Percentiles rank a stretch among this genome's conserved stretches.
Conservation (phyloP, 2,797 vertebrate genomes). For the Helicolenus hilgendorfi region DNA sequence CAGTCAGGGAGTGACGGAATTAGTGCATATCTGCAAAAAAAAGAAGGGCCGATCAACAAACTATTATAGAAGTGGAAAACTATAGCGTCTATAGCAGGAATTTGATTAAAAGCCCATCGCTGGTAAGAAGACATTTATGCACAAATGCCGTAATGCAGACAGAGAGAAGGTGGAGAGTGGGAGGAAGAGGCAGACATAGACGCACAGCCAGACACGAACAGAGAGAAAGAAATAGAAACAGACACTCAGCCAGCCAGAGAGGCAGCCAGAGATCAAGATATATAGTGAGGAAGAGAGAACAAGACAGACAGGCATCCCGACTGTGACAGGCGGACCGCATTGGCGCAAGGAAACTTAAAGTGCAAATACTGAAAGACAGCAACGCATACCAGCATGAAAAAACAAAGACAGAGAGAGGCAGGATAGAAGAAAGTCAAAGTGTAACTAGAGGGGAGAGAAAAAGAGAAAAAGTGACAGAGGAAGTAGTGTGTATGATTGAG, state of each 20-base stretch:
- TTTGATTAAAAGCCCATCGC: neutral
- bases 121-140: conserved; percentile 23
- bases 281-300: conserved; percentile 34
- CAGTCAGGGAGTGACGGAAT: conserved; percentile 38
- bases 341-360: conserved; percentile 49
- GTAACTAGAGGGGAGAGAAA: conserved; percentile 53
- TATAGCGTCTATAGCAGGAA: neutral
- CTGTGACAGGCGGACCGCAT: conserved; percentile 53
- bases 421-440: conserved; percentile 54
- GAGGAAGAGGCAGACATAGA: conserved; percentile 51
- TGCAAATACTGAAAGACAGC: conserved; percentile 64
- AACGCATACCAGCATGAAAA: conserved; percentile 36
- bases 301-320: conserved; percentile 64
- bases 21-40: conserved; percentile 14
- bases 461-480: conserved; percentile 53
- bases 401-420: conserved; percentile 14
- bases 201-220: conserved; percentile 29
- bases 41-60: conserved; percentile 9
- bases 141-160: conserved; percentile 41
- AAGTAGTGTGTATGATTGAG: conserved; percentile 39
- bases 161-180: conserved; percentile 39
- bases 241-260: conserved; percentile 46
- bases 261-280: conserved; percentile 53
- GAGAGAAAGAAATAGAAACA: conserved; percentile 56
- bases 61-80: neutral